Conservation (phyloP, 2,888 invertebrate species). For the Campaea margaritaria region DNA sequence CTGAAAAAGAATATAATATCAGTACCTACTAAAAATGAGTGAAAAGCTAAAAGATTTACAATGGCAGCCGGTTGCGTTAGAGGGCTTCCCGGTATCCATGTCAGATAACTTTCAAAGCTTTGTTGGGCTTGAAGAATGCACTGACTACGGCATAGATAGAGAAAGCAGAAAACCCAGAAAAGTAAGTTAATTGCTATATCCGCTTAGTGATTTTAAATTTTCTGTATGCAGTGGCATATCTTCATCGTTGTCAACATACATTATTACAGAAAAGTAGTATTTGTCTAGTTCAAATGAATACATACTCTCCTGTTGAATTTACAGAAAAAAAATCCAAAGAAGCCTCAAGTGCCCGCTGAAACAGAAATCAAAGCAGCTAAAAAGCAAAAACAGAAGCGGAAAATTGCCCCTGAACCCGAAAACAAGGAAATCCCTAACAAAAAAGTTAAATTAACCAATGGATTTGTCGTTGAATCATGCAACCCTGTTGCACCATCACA, state of each 20-base stretch:
- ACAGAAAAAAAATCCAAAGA: slow-evolving; percentile 48
- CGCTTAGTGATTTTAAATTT: background rate
- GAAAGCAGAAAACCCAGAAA: slow-evolving; percentile 66
- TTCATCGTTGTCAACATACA: no score
- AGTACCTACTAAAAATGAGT: slow-evolving; percentile 56
- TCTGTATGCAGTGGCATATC: background rate
- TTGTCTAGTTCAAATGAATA: no score
- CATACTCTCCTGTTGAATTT: slow-evolving; percentile 23
- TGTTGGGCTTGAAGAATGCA: slow-evolving; percentile 91
- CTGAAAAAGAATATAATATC: no score
- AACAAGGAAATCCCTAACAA: slow-evolving; percentile 45
- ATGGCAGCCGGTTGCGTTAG: slow-evolving; percentile 89
- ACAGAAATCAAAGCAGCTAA: slow-evolving; percentile 42
- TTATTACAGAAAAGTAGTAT: no score
- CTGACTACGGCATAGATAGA: slow-evolving; percentile 86
- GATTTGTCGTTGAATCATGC: slow-evolving; percentile 72
- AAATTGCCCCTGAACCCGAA: slow-evolving; percentile 48
- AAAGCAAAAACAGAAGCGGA: slow-evolving; percentile 49
- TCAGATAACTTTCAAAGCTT: slow-evolving; percentile 86
- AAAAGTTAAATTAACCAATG: slow-evolving; percentile 65
- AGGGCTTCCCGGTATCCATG: slow-evolving; percentile 77
- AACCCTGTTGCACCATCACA: slow-evolving; percentile 56
- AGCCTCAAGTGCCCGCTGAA: slow-evolving; percentile 9
- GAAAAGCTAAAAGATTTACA: slow-evolving; percentile 70
- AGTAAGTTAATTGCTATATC: slow-evolving; percentile 50